These are phyloP conservation scores for Chaunax sp. DNA, from an alignment of 2,797 vertebrate genomes.

Conservation along the genomic window DNA sequence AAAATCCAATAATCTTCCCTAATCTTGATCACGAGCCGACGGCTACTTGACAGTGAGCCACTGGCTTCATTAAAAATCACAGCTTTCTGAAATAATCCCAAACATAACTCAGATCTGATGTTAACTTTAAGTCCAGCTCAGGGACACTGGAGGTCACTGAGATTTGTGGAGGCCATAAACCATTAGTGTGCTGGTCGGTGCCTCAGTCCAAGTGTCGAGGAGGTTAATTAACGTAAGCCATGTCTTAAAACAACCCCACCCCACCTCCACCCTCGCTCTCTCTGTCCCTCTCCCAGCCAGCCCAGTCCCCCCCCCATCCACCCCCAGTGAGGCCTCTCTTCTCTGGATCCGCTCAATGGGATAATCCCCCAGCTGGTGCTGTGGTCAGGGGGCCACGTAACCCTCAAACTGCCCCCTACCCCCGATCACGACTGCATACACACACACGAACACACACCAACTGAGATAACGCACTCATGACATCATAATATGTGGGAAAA, in stretches of 20 bases:
- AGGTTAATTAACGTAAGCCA: constrained; percentile 74
- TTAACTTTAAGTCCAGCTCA: constrained; percentile 10
- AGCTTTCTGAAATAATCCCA: background rate
- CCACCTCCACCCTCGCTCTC: constrained; percentile 4
- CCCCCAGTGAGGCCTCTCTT: constrained; percentile 61
- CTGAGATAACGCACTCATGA: constrained; percentile 19
- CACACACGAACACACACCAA: constrained; percentile 16
- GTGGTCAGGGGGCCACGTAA: constrained; percentile 59
- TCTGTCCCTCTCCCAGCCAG: constrained; percentile 16
- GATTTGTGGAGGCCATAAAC: constrained; percentile 47
- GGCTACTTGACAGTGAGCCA: background rate
- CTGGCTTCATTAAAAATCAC: constrained; percentile 2
- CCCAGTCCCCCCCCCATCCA: constrained; percentile 25
- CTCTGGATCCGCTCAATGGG: constrained; percentile 62
- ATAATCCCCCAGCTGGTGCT: constrained; percentile 81
- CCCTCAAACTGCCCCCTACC: constrained; percentile 24
- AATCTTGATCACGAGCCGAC: constrained; percentile 38
- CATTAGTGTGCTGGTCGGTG: constrained; percentile 52
- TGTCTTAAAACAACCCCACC: constrained; percentile 53
- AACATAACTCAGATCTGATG: constrained; percentile 11
- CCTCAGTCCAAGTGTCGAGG: constrained; percentile 46
- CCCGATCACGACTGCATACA: constrained; percentile 29
- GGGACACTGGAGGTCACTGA: constrained; percentile 25
- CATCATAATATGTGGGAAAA: constrained; percentile 19
- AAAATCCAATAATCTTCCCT: constrained; percentile 19